Evolutionary conservation across 2,113 vertebrate species (phyloP).

Genomic region (Alosa alosa): DNA sequence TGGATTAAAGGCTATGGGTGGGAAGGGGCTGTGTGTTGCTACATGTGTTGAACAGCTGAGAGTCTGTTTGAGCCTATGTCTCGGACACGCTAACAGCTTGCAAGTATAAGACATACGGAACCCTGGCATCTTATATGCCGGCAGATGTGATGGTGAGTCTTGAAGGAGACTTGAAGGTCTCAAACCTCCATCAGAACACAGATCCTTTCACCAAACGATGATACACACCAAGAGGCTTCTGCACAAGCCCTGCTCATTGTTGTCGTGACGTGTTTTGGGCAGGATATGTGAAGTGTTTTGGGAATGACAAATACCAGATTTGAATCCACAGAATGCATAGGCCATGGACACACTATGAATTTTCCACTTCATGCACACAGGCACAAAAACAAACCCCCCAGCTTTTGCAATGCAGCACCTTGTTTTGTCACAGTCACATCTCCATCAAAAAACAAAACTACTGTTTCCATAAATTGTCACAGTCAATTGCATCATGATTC

Average conservation of each 20-base stretch:
- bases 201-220: not conserved
- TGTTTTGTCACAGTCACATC: not conserved
- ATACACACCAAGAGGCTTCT: not conserved
- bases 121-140: not conserved
- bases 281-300: not conserved
- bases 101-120: constrained; percentile 34
- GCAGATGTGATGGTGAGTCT: not conserved
- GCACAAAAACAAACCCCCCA: no score
- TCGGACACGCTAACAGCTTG: constrained; percentile 50
- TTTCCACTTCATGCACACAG: no score
- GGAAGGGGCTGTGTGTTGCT: constrained; percentile 47
- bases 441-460: not conserved
- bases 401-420: not conserved
- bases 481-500: not conserved
- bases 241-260: not conserved
- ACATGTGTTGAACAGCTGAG: constrained; percentile 64
- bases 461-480: not conserved
- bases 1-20: constrained; percentile 21
- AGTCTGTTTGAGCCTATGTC: constrained; percentile 43
- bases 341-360: no score
- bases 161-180: not conserved
- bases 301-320: not conserved
- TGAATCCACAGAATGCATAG: not conserved
- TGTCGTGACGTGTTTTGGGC: not conserved
- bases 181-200: not conserved